Base-by-base conservation (phyloP, 1,140 invertebrate genomes). In the Pseudomyrmex gracilis region DNA sequence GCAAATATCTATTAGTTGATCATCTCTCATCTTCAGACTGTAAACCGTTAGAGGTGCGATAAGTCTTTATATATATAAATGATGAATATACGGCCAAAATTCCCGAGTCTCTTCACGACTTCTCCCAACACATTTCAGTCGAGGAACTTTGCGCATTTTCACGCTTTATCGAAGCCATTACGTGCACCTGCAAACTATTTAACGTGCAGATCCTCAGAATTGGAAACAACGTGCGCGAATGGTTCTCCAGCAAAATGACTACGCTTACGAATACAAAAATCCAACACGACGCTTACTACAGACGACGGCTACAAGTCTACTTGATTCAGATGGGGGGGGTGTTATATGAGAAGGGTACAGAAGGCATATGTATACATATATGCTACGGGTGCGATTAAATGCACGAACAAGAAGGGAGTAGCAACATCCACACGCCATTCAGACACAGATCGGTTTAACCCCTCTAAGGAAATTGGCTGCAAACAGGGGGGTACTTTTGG, bases 381-480 rank as follows among this genome's bases (percentile, higher is more conserved):
- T 58, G 34, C 47, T 85, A 76, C 83, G 61, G 71, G 74, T 73
- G 85, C 63, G 85, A 87, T 88, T 90, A 88, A 84, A 88, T 84
- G 86, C 85, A 90, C 61, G 74, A 87, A 84, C 55, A 80, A 66
- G 87, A 89, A 90, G 90, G 89, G 87, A 90, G 82, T 90, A 91
- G 90, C 90, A 34, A 87, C 92, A 93, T 93, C 90, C 92, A 90
- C 84, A 90, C 89, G 78, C 77, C 93, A 92, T 94, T 93, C 92
- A 93, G 77, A 89, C 90, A 91, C 86, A 86, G n/a, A n/a, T 91
- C 90, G 89, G 86, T 34, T 92, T 90, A 83, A 91, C 83, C 63
- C 82, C 89, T 90, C 90, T 77, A 71, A 90, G 88, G 87, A 89
- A 90, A 92, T 85, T 64, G 85, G 63, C 61, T 88, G 86, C 83